Base-by-base conservation (phyloP, 1,140 invertebrate genomes). In the Saccostrea glomerata region DNA sequence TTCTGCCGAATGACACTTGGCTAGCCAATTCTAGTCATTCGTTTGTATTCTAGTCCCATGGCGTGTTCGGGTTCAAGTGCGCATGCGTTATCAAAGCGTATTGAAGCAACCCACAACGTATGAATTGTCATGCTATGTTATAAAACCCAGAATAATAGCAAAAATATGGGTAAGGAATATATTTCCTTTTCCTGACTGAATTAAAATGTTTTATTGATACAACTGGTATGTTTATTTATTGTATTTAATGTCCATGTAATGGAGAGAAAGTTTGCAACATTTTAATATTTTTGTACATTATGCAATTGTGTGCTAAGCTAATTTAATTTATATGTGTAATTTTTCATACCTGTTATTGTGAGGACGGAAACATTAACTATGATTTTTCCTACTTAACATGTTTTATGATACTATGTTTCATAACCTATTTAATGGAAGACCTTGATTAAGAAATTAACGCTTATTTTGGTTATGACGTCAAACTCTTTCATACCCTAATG, bases 1-100 rank as follows among this genome's bases (percentile, higher is more conserved):
- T 77, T 25, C 70, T 77, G 15, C 25, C 70, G 30, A 77, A 36
- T 77, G 23, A 30, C 25, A 36, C 15, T 77, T 77, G 70, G 30
- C 70, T 77, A 77, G 70, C 70, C 23, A 25, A 12, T 36, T 77
- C 70, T 77, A 77, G 70, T 77, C 70, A 30, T 15, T 77, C 30
- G 13, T 77, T 25, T 77, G 70, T 77, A 25, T 15, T 77, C 70
- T 30, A 77, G 70, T 77, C 70, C 70, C 70, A 77, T 30, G 25
- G 23, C 9, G 11, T 77, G 70, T 63, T 63, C 58, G 58, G 25
- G 30, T 30, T 77, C 70, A 77, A 25, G 25, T 77, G 70, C 70
- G 70, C 70, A 77, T 77, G 70, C 70, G 70, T 36, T 30, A 30
- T 30, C 25, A 77, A 25, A 25, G n/a, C n/a, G 58, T 20, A 60